Base-by-base conservation (phyloP, 2,797 vertebrate species). In the Spinus pinus region DNA sequence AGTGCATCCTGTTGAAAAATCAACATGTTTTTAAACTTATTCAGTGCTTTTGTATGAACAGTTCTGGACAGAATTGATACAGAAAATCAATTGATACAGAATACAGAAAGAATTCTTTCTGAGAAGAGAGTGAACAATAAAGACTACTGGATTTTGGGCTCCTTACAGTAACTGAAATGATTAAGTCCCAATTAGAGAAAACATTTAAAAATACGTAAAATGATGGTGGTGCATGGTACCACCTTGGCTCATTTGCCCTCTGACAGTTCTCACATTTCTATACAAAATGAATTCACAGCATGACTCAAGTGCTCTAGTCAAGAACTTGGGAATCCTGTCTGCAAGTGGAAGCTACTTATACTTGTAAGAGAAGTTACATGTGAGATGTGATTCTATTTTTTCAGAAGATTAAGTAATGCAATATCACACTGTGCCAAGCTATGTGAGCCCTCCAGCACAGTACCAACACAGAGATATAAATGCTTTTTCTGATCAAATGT, bases 191-290 rank as follows among this genome's bases (percentile, higher is more conserved):
- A 8, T 44, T 50, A 66, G 22, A 81, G 7, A 27, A 72, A 86
- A 49, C 1, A 7, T 39, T 81, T 35, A 11, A 17, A 47, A 35
- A 37, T 11, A 41, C 4, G 7, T 17, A 49, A 73, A 90, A n/a
- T 5, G 8, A 23, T 27, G 28, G 73, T 14, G 5, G 11, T 8
- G 27, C 0, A 1, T 1, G 6, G 5, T 37, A 44, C 19, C 1
- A 1, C 33, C 6, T 16, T 0, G 1, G 16, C 7, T 67, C 12
- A 3, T 72, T 77, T 58, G 37, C 7, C 14, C 16, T 56, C 28
- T 64, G 51, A n/a, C 6, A 23, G 4, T 46, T 91, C 78, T 77
- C 15, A 78, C 30, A 12, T 62, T 81, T 81, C 42, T 60, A 6
- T 30, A 27, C n/a, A 50, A 7, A 62, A 23, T 37, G 31, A 33